Evolutionary conservation across 2,888 invertebrate genomes (phyloP).

Genomic region (Neocrepidodera transversa): DNA sequence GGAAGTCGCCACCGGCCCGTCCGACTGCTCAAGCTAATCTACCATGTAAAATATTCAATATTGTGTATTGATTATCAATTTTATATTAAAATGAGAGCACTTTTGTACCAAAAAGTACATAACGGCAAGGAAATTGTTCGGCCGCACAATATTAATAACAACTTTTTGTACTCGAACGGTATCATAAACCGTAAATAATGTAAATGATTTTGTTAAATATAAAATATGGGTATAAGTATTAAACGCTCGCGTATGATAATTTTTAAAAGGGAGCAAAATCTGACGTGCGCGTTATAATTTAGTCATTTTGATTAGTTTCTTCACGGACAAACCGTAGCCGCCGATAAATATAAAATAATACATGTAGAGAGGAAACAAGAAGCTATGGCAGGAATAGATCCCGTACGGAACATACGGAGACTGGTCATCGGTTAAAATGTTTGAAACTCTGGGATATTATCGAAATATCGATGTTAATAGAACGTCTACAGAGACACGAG

Average conservation of each 20-base stretch:
- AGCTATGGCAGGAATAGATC: no score
- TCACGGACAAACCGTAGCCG: no score
- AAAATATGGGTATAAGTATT: conserved; percentile 1
- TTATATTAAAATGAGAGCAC: conserved; percentile 25
- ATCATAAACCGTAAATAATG: conserved; percentile 22
- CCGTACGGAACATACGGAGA: no score
- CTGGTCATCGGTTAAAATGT: no score
- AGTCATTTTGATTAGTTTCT: not conserved
- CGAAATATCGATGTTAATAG: no score
- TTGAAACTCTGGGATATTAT: no score
- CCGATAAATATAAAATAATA: no score
- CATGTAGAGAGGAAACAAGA: no score
- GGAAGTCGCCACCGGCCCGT: conserved; percentile 3
- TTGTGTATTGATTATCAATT: conserved; percentile 23
- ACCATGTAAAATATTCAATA: conserved; percentile 24
- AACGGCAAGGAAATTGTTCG: conserved; percentile 21
- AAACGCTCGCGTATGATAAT: conserved; percentile 1
- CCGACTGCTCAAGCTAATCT: not conserved
- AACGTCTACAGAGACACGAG: no score
- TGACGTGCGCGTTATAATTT: not conserved
- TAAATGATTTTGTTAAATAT: conserved; percentile 26
- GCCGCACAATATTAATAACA: conserved; percentile 14
- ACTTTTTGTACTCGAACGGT: conserved; percentile 20
- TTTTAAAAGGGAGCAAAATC: not conserved
- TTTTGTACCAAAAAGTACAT: conserved; percentile 17